Percentiles rank a stretch among this genome's conserved stretches.
These are phyloP conservation scores for Drosophila algonquin DNA, from an alignment of 2,888 invertebrate species.

Conservation along the genomic window DNA sequence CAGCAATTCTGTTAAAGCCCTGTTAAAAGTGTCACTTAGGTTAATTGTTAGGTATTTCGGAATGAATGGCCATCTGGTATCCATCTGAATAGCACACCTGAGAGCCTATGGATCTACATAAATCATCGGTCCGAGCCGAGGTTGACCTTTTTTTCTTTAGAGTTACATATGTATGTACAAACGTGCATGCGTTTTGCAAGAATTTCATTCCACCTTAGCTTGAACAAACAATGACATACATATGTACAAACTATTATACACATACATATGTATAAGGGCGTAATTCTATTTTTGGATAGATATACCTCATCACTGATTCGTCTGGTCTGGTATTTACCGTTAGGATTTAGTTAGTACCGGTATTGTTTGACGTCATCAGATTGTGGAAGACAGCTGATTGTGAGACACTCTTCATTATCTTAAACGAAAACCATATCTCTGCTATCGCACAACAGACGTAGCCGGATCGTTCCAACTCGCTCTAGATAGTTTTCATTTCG, in stretches of 20 bases:
- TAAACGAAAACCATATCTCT: background rate
- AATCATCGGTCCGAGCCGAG: no score
- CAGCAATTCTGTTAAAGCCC: no score
- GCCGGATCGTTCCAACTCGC: slow-evolving; percentile 40
- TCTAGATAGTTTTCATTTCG: slow-evolving; percentile 11
- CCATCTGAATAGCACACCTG: no score
- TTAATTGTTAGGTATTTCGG: no score
- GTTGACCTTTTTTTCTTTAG: no score
- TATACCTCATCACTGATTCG: slow-evolving; percentile 5
- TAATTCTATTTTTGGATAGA: slow-evolving; percentile 4
- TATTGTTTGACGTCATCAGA: slow-evolving; percentile 6
- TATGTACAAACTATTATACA: background rate
- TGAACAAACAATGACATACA: no score
- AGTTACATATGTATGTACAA: no score
- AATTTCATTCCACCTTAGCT: no score
- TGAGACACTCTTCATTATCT: background rate
- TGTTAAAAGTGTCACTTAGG: no score
- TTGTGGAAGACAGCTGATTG: background rate
- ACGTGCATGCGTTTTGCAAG: no score
- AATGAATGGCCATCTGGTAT: no score
- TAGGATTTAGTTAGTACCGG: slow-evolving; percentile 13
- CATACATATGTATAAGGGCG: background rate
- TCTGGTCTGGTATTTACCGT: slow-evolving; percentile 9
- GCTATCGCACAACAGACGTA: background rate
- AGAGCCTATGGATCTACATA: no score